Evolutionary conservation across 1,140 invertebrate genomes (phyloP).

Genomic region (Cydia pomonella): DNA sequence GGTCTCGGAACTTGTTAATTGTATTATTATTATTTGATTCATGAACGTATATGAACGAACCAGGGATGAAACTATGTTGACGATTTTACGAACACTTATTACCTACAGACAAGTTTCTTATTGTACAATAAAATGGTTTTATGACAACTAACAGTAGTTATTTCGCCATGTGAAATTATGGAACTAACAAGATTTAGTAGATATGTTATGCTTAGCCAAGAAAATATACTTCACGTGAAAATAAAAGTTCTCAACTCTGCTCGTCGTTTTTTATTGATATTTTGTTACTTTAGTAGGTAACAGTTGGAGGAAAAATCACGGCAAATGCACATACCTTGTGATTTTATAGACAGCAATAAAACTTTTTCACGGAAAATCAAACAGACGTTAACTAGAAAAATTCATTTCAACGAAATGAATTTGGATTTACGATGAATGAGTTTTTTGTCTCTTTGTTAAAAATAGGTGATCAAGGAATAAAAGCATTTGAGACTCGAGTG

Average conservation of each 20-base stretch:
- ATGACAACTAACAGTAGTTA: neutral
- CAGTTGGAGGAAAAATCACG: constrained; percentile 17
- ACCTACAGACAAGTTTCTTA: too few species aligned
- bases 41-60: too few species aligned
- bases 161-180: constrained; percentile 1
- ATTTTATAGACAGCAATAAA: constrained; percentile 28
- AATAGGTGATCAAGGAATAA: neutral
- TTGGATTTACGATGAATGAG: neutral
- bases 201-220: neutral
- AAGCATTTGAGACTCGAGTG: too few species aligned
- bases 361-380: constrained; percentile 12
- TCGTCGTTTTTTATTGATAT: constrained; percentile 13
- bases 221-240: constrained; percentile 20
- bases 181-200: neutral
- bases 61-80: too few species aligned
- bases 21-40: too few species aligned
- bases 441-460: neutral
- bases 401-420: neutral
- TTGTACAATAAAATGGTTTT: neutral
- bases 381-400: constrained; percentile 20
- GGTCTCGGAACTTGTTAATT: too few species aligned
- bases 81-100: too few species aligned
- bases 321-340: constrained; percentile 17
- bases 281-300: constrained; percentile 15
- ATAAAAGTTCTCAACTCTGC: constrained; percentile 21